A percentile compares a stretch with the other conserved stretches of the same genome.
Evolutionary conservation across 2,888 invertebrate genomes (phyloP).

Genomic region (Plebejus melissa): DNA sequence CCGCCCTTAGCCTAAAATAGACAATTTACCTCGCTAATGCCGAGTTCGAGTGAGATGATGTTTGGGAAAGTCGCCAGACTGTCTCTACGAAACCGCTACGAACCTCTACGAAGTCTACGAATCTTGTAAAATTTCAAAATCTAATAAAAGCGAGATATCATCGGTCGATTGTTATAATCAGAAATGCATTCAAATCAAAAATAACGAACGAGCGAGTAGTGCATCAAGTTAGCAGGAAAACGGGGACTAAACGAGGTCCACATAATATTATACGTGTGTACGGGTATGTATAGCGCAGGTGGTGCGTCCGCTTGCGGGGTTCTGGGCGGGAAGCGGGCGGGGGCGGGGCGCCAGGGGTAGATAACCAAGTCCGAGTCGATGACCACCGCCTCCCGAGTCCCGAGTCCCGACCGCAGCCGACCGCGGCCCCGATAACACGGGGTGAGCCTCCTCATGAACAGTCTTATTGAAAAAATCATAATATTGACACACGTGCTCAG

Average conservation of each 20-base stretch:
- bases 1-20: no score
- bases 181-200: not conserved
- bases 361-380: conserved; percentile 26
- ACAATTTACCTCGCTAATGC: no score
- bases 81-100: not conserved
- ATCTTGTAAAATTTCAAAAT: not conserved
- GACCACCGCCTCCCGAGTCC: not conserved
- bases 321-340: not conserved
- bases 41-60: not conserved
- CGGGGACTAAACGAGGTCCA: not conserved
- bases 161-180: not conserved
- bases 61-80: not conserved
- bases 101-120: not conserved
- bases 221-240: not conserved
- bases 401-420: not conserved
- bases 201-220: not conserved
- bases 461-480: conserved; percentile 12
- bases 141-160: not conserved
- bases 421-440: not conserved
- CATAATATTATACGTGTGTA: not conserved
- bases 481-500: conserved; percentile 24
- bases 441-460: conserved; percentile 3
- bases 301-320: not conserved
- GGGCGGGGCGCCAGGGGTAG: not conserved
- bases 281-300: conserved; percentile 18